Evolutionary conservation across 2,888 invertebrate genomes (phyloP).

Genomic region (Eretmocerus hayati): DNA sequence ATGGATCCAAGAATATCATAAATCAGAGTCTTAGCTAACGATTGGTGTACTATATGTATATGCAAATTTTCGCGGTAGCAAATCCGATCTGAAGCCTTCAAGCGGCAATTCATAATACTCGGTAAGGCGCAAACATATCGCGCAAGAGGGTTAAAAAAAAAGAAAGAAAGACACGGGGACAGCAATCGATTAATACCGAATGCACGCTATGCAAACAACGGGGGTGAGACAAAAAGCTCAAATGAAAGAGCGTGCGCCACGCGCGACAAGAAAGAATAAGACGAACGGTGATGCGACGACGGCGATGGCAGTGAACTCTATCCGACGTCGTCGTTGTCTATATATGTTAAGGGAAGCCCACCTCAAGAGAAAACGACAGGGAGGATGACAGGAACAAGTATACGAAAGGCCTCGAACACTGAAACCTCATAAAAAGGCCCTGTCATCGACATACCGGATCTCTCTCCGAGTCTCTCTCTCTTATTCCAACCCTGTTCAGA

Average conservation of each 20-base stretch:
- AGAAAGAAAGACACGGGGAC: too few relatives aligned
- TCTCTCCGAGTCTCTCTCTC: slow-evolving; percentile 1
- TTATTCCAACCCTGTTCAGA: slow-evolving; percentile 13
- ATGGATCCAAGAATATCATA: too few relatives aligned
- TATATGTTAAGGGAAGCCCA: slow-evolving; percentile 15
- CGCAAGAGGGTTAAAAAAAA: too few relatives aligned
- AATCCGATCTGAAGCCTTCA: too few relatives aligned
- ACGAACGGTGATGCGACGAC: background rate
- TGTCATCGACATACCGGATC: slow-evolving; percentile 30
- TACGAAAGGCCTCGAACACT: slow-evolving; percentile 23
- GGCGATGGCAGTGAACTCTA: slow-evolving; percentile 19
- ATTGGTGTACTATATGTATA: too few relatives aligned
- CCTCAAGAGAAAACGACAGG: slow-evolving; percentile 13
- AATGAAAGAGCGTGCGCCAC: background rate
- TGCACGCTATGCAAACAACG: slow-evolving; percentile 11
- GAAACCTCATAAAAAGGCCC: slow-evolving; percentile 32
- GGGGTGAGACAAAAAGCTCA: background rate
- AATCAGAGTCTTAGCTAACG: too few relatives aligned
- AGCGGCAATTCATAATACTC: too few relatives aligned
- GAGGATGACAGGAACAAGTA: slow-evolving; percentile 20
- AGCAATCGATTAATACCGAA: slow-evolving; percentile 11
- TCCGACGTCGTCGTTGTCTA: slow-evolving; percentile 15
- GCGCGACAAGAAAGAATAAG: slow-evolving; percentile 2
- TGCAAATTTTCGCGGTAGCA: too few relatives aligned
- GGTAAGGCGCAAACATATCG: too few relatives aligned